phyloP scores from a whole-genome alignment of 2,113 vertebrate species.

The Glaucomys volans region DNA sequence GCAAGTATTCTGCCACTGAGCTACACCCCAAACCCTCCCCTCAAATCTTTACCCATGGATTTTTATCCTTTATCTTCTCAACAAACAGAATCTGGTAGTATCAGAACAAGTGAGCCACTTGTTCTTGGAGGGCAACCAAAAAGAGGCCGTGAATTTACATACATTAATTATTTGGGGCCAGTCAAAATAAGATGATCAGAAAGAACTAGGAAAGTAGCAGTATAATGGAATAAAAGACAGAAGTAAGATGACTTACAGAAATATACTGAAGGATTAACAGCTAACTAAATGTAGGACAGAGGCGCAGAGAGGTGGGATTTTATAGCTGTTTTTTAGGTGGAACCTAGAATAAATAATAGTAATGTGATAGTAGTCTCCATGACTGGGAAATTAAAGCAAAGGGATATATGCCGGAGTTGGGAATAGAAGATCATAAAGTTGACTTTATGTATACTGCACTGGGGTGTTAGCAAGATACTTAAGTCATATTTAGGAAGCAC shows the following conservation, averaged over 20 bases:
- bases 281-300: background rate
- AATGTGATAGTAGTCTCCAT: background rate
- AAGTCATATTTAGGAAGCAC: background rate
- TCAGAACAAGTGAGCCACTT: background rate
- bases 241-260: background rate
- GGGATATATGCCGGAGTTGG: background rate
- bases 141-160: background rate
- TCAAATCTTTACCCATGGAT: background rate
- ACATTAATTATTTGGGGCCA: background rate
- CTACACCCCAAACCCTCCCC: background rate
- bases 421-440: background rate
- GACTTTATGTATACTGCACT: background rate
- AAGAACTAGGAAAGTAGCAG: background rate
- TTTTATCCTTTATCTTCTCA: background rate
- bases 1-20: background rate
- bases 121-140: background rate
- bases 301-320: background rate
- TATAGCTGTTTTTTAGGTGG: background rate
- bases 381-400: background rate
- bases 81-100: background rate
- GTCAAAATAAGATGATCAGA: background rate
- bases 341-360: background rate
- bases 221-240: background rate
- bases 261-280: background rate
- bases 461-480: background rate